Conservation (phyloP, 2,888 invertebrate genomes). For the Euzetes globulus region DNA sequence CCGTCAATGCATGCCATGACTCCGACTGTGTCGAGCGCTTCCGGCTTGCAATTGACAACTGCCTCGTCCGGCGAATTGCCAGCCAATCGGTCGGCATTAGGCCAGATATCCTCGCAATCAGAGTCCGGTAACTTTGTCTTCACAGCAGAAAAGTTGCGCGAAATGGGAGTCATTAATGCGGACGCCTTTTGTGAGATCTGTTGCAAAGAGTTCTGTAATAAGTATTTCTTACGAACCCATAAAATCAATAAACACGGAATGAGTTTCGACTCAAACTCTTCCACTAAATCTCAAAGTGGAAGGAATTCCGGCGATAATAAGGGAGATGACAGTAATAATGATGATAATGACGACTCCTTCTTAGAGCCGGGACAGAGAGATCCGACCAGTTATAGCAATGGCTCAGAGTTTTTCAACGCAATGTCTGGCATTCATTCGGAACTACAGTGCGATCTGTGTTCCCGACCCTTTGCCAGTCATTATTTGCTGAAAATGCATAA, state of each 20-base stretch:
- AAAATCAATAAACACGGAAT: constrained; percentile 52
- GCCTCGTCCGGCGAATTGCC: constrained; percentile 20
- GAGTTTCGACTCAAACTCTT: constrained; percentile 17
- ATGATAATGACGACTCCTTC: constrained; percentile 22
- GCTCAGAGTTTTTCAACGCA: constrained; percentile 27
- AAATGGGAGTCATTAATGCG: constrained; percentile 61
- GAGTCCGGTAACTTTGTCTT: constrained; percentile 47
- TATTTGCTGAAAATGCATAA: constrained; percentile 50
- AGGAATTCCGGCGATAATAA: constrained; percentile 2
- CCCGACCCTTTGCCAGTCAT: constrained; percentile 47
- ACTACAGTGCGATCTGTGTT: constrained; percentile 47
- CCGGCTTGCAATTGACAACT: constrained; percentile 16
- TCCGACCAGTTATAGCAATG: constrained; percentile 31
- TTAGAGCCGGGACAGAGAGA: constrained; percentile 37
- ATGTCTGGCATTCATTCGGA: constrained; percentile 41
- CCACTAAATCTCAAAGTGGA: constrained; percentile 23
- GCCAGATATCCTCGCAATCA: neutral
- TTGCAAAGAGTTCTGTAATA: constrained; percentile 52
- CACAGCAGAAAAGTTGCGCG: constrained; percentile 63
- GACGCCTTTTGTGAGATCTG: constrained; percentile 52
- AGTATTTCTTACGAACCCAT: constrained; percentile 52
- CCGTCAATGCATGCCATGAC: constrained; percentile 25
- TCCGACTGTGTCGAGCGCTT: constrained; percentile 6
- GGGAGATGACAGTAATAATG: constrained; percentile 33
- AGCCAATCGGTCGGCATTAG: neutral